Base-by-base conservation (phyloP, 2,888 invertebrate species). In the Lasioglossum calceatum region DNA sequence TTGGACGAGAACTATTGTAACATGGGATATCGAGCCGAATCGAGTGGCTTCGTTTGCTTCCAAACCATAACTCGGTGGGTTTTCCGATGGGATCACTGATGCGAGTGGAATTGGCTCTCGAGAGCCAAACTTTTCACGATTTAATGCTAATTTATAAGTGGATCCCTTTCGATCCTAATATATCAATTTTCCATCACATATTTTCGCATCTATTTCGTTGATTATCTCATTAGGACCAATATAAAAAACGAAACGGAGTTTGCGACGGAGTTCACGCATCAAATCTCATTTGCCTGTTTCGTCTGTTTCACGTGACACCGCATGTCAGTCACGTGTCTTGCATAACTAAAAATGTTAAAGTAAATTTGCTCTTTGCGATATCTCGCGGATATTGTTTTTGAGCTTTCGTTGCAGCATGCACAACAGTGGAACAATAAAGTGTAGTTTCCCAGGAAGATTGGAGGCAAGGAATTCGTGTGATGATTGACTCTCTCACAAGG, bases 401-500 rank as follows among this genome's bases (percentile, higher is more conserved):
- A 32, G 67, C 67, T 32, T 36, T 67, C 19, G 32, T 36, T 36
- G 5, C 32, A 64, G 64, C 36, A 16, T 64, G 27, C 32, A 27
- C 8, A 32, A 61, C 27, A 4, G 61, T 3, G 12, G 27, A 4
- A 61, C 61, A 61, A 23, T 23, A 70, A 36, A 39, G 23, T 36
- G 19, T 10, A 70, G 23, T 12, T 39, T 42, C 23, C 23, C 39
- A 70, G 10, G 39, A 12, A 39, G 39, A 10, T 23, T 70, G 23
- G 12, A 39, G 70, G 23, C 10, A 70, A 4, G n/a, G 10, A 23
- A 23, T 23, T 23, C 23, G 19, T 1, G 8, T 0, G 36, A 67
- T n/a, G 39, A 70, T 70, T 12, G 67, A n/a, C 91, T 93, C 93
- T 93, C 93, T 93, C 94, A 92, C 93, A 93, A 90, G 92, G 93